Evolutionary conservation across 2,888 invertebrate genomes (phyloP), one percentile per base, ranked within the genome.

Genomic region (Phaedon cochleariae): DNA sequence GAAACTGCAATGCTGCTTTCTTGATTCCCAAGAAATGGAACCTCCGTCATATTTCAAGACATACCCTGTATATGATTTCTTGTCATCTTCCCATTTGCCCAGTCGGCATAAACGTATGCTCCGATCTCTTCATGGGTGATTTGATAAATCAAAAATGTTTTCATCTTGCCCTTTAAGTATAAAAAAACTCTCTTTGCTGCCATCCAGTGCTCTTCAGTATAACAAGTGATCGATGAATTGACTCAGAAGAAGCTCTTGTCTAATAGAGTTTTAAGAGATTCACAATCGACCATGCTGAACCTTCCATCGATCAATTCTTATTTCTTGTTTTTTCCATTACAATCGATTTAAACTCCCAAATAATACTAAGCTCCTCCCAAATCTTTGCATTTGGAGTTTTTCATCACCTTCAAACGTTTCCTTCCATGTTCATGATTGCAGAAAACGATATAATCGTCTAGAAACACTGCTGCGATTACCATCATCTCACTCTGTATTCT

Each of bases 1-100:
- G 74, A 75, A 6, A 79, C 48, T 7, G 77, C 76, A 31, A 76
- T 70, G 29, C 71, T 75, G 63, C n/a, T 59, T 59, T 2, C 15
- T 21, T n/a, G 22, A 22, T 17, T 17, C 20, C 29, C 46, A 46
- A 59, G 22, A 59, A 3, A 59, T 20, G 26, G 48, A 31, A 6
- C 26, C 17, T 7, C 18, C 31, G 10, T 3, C 21, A 5, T 46
- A n/a, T n/a, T 18, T 46, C 22, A 29, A 59, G 5, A 59, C 17
- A 17, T n/a, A 46, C 1, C 48, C 48, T 1, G 46, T 46, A 29
- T 46, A 59, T 3, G 46, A 59, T 18, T 46, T 46, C 26, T 21
- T 3, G 20, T 54, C 31, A 1, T 12, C 12, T 9, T 31, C 7
- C 46, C 55, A 31, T 59, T 49, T 49, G 22, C 48, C 5, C 34